A percentile compares a stretch with the other conserved stretches of the same genome.
phyloP scores from a whole-genome alignment of 2,888 invertebrate species.

The Apotomis betuletana region DNA sequence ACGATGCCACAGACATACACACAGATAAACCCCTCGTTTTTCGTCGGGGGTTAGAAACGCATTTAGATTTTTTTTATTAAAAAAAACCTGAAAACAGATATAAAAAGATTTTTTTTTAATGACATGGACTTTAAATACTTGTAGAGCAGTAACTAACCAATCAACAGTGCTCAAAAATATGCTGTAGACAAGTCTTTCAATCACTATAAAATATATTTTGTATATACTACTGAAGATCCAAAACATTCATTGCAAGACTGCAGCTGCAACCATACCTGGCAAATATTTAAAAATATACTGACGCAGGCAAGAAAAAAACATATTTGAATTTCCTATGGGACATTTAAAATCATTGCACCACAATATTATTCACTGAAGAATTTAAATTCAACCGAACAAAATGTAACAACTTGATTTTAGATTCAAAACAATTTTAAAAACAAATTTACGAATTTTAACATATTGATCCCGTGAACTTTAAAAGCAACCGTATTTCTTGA shows the following conservation, averaged over 20 bases:
- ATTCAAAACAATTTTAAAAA: constrained; percentile 40
- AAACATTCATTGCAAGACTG: neutral
- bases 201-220: too few relatives aligned
- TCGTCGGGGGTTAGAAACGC: too few relatives aligned
- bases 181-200: too few relatives aligned
- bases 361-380: constrained; percentile 36
- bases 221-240: neutral
- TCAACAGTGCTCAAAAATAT: too few relatives aligned
- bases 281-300: constrained; percentile 9
- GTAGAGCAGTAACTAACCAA: too few relatives aligned
- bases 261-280: neutral
- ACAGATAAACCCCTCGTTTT: too few relatives aligned
- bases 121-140: too few relatives aligned
- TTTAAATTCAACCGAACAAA: constrained; percentile 39
- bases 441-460: constrained; percentile 38
- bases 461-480: neutral
- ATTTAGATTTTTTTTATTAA: too few relatives aligned
- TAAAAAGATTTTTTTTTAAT: too few relatives aligned
- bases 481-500: constrained; percentile 20
- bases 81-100: too few relatives aligned
- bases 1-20: too few relatives aligned
- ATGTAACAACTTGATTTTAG: constrained; percentile 37
- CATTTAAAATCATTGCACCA: constrained; percentile 39
- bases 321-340: constrained; percentile 35
- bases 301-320: constrained; percentile 1